Percentiles rank a stretch among this genome's conserved stretches.
Evolutionary conservation across 64 coral and sea anemone species (phyloP).

Genomic region (Stichodactyla mertensii): DNA sequence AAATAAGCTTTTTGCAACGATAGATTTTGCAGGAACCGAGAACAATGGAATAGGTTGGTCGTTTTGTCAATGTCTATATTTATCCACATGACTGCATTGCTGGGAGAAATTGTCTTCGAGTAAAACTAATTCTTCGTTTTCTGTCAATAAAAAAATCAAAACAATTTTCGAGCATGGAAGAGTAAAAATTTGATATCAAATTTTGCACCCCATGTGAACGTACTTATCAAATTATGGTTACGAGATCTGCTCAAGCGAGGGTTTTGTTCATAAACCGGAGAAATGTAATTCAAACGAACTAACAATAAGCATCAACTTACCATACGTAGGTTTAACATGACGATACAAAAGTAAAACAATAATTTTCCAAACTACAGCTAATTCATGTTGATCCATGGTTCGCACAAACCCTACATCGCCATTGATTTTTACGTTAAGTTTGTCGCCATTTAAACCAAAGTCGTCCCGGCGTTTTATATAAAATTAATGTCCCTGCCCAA

Average conservation of each 20-base stretch:
- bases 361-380: background rate
- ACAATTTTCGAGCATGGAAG: background rate
- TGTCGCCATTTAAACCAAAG: background rate
- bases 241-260: background rate
- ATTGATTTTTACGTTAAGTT: background rate
- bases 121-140: background rate
- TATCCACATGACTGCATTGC: background rate
- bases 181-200: background rate
- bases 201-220: background rate
- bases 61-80: background rate
- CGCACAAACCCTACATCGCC: background rate
- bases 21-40: background rate
- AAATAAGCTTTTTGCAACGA: background rate
- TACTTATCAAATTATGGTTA: background rate
- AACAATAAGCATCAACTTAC: background rate
- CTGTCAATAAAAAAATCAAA: background rate
- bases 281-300: background rate
- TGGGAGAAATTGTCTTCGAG: background rate
- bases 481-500: background rate
- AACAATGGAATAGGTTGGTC: background rate
- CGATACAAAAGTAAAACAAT: background rate
- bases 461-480: slow-evolving; percentile 7
- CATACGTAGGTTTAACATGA: background rate
- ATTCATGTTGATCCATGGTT: background rate
- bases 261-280: background rate